phyloP scores from a whole-genome alignment of 2,888 invertebrate genomes.

The Orthosia gracilis region DNA sequence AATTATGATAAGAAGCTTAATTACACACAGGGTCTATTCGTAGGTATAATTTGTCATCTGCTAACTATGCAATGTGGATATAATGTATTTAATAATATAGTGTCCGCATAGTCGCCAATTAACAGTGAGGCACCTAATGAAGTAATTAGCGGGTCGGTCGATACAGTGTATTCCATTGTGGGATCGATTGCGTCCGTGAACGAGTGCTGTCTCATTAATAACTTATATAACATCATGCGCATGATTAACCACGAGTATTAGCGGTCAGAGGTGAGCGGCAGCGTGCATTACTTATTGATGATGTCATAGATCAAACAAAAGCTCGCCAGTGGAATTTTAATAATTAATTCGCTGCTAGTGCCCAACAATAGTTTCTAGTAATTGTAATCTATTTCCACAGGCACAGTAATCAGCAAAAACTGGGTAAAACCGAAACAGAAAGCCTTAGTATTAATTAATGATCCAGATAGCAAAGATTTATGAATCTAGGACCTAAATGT shows the following conservation, averaged over 20 bases:
- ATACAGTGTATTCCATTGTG: slow-evolving; percentile 61
- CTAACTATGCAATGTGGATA: slow-evolving; percentile 21
- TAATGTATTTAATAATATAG: slow-evolving; percentile 39
- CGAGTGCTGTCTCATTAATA: slow-evolving; percentile 56
- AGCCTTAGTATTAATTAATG: slow-evolving; percentile 37
- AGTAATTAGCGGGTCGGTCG: slow-evolving; percentile 63
- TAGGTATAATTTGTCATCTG: slow-evolving; percentile 14
- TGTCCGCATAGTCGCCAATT: slow-evolving; percentile 51
- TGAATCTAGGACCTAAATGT: slow-evolving; percentile 31
- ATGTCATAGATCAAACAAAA: slow-evolving; percentile 43
- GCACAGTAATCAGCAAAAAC: slow-evolving; percentile 24
- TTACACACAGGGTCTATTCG: neutral
- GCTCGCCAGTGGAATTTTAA: slow-evolving; percentile 19
- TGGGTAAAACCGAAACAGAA: slow-evolving; percentile 19
- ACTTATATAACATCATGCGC: slow-evolving; percentile 48
- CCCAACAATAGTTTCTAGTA: neutral
- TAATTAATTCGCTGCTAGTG: slow-evolving; percentile 16
- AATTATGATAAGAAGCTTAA: neutral
- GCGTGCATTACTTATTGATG: slow-evolving; percentile 40
- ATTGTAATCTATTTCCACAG: slow-evolving; percentile 20
- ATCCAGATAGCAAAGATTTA: slow-evolving; percentile 33
- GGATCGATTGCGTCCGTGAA: slow-evolving; percentile 47
- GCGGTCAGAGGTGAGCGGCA: slow-evolving; percentile 48
- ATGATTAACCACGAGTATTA: slow-evolving; percentile 42
- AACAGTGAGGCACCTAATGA: slow-evolving; percentile 62